Base-by-base conservation (phyloP, 2,113 vertebrate genomes). In the Caretta caretta region DNA sequence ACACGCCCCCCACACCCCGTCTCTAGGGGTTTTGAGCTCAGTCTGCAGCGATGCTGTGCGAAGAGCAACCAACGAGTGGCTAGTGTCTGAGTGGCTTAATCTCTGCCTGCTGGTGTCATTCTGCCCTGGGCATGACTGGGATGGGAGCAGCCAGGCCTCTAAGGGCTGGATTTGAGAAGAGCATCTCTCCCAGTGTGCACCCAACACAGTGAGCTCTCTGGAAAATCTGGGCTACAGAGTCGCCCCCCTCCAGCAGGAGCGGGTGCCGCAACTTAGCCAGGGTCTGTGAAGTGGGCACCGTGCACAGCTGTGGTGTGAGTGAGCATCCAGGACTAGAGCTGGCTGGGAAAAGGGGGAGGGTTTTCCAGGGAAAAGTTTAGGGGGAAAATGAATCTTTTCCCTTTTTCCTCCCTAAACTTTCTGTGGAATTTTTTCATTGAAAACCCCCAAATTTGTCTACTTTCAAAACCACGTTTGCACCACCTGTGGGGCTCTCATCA, bases 191-290 rank as follows among this genome's bases (percentile, higher is more conserved):
- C n/a, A 35, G 16, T n/a, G 65, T 69, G 65, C 57, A 59, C 35
- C 35, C n/a, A 69, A 31, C 31, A 27, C 62, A 79, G 0, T 0
- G 51, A 91, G 80, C 20, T 69, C 17, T 65, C 62, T 35, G 27
- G 62, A 65, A 38, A 22, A 19, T 62, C 10, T 79, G 27, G 53
- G 48, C 20, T 1, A 5, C 88, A 90, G 19, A 75, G 48, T 29
- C 10, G 35, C 12, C 16, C 79, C 59, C 69, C 50, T 54, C 75
- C 27, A 62, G 17, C 5, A 79, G 85, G n/a, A 90, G 10, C 38
- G 89, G 69, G 69, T 35, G 24, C 75, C 1, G 0, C 83, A 14
- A 1, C 4, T 7, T 27, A 91, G 0, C 14, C 22, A 10, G 62
- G 65, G 31, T 24, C 69, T 46, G 56, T 72, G 11, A 14, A 35